phyloP scores from a whole-genome alignment of 2,113 vertebrate genomes.

The Blennius ocellaris region DNA sequence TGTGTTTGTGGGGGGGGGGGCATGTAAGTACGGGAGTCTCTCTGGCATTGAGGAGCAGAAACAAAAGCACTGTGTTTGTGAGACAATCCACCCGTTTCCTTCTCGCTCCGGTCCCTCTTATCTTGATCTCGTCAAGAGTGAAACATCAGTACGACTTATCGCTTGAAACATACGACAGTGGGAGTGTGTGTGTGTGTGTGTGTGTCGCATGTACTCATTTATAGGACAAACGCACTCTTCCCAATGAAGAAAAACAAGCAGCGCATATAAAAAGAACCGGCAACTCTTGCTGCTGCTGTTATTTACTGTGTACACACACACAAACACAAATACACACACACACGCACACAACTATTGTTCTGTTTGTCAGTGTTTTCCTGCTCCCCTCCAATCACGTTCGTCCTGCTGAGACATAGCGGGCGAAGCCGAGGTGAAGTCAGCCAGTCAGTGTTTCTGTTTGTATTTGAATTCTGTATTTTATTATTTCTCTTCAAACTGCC shows the following conservation, averaged over 20 bases:
- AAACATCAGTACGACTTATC: slow-evolving; percentile 24
- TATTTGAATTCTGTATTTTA: slow-evolving; percentile 94
- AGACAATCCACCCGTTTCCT: slow-evolving; percentile 89
- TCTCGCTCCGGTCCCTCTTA: slow-evolving; percentile 38
- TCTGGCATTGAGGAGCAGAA: slow-evolving; percentile 49
- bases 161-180: slow-evolving; percentile 12
- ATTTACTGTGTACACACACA: slow-evolving; percentile 41
- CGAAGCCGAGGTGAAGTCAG: slow-evolving; percentile 87
- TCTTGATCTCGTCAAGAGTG: slow-evolving; percentile 11
- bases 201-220: slow-evolving; percentile 29
- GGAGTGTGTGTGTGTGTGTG: slow-evolving; percentile 34
- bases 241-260: no score
- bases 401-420: slow-evolving; percentile 85
- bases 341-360: slow-evolving; percentile 34
- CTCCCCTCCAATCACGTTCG: slow-evolving; percentile 76
- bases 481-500: slow-evolving; percentile 92
- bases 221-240: slow-evolving; percentile 15
- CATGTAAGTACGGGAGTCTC: slow-evolving; percentile 22
- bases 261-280: slow-evolving; percentile 36
- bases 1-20: slow-evolving; percentile 5
- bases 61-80: slow-evolving; percentile 77
- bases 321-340: slow-evolving; percentile 3
- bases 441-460: slow-evolving; percentile 89
- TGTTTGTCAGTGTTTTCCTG: slow-evolving; percentile 63
- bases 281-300: slow-evolving; percentile 58